Percentiles rank a stretch among this genome's conserved stretches.
Evolutionary conservation across 2,888 invertebrate species (phyloP).

Genomic region (Hartigia nigra): DNA sequence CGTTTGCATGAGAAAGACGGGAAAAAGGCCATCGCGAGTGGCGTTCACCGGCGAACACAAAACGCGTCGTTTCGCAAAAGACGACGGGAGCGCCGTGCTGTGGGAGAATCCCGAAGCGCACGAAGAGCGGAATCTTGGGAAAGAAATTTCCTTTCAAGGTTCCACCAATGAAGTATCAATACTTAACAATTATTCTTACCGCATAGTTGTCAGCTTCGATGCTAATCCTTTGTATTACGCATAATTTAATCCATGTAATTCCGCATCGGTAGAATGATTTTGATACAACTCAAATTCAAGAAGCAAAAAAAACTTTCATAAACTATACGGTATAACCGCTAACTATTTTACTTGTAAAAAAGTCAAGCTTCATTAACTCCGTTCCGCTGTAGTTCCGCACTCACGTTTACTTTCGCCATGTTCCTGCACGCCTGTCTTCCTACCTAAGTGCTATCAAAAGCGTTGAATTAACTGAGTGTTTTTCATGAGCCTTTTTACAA

Average conservation of each 20-base stretch:
- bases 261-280: background rate
- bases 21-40: slow-evolving; percentile 41
- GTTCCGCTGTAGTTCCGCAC: background rate
- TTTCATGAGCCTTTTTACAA: background rate
- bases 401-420: background rate
- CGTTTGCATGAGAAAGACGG: slow-evolving; percentile 44
- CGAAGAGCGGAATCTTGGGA: background rate
- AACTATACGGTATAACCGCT: background rate
- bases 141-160: background rate
- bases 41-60: slow-evolving; percentile 18
- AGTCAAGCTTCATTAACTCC: background rate
- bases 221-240: background rate
- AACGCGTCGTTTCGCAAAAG: slow-evolving; percentile 28
- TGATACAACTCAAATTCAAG: background rate
- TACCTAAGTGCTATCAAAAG: background rate
- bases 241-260: background rate
- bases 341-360: background rate
- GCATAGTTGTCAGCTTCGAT: background rate
- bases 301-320: background rate
- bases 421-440: background rate
- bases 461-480: background rate
- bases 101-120: slow-evolving; percentile 35
- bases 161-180: background rate
- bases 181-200: background rate
- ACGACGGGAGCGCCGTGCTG: slow-evolving; percentile 35